phyloP scores from a whole-genome alignment of 2,888 invertebrate species.

The Disparrhopalites patrizii region DNA sequence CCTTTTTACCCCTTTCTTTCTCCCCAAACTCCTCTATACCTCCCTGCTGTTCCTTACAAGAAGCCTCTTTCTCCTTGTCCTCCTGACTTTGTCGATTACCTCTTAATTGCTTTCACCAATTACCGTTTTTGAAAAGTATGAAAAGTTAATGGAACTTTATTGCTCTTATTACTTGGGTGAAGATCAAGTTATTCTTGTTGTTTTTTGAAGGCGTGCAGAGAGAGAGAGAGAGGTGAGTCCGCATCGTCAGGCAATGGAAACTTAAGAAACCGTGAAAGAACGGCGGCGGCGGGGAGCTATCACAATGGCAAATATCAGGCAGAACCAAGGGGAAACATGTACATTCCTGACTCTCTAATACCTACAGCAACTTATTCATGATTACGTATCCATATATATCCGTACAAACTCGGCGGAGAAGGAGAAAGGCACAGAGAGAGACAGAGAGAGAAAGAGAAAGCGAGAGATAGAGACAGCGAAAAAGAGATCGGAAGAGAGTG shows the following conservation, averaged over 20 bases:
- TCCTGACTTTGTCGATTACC: too few relatives aligned
- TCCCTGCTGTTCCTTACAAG: not conserved
- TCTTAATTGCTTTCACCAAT: conserved; percentile 9
- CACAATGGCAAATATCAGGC: conserved; percentile 9
- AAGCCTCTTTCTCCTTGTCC: not conserved
- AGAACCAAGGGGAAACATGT: conserved; percentile 16
- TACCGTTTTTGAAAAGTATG: conserved; percentile 4
- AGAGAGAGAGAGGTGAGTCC: too few relatives aligned
- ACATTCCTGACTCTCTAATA: conserved; percentile 12
- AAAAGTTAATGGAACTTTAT: conserved; percentile 21
- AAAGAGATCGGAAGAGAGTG: too few relatives aligned
- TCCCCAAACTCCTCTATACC: too few relatives aligned
- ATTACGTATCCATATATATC: too few relatives aligned
- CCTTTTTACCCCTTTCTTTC: not conserved
- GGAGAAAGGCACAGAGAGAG: too few relatives aligned
- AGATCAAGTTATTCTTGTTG: not conserved
- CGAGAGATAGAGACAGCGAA: too few relatives aligned
- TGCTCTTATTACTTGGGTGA: too few relatives aligned
- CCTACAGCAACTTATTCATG: not conserved
- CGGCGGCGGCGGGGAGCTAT: not conserved
- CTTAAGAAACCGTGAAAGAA: conserved; percentile 24
- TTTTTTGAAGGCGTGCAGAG: conserved; percentile 15
- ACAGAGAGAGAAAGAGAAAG: too few relatives aligned
- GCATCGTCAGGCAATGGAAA: conserved; percentile 23
- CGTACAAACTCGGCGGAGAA: too few relatives aligned